Percentiles rank a stretch among this genome's conserved stretches.
These are phyloP conservation scores for Phrynocephalus forsythii DNA, from an alignment of 2,797 vertebrate species.

Conservation along the genomic window DNA sequence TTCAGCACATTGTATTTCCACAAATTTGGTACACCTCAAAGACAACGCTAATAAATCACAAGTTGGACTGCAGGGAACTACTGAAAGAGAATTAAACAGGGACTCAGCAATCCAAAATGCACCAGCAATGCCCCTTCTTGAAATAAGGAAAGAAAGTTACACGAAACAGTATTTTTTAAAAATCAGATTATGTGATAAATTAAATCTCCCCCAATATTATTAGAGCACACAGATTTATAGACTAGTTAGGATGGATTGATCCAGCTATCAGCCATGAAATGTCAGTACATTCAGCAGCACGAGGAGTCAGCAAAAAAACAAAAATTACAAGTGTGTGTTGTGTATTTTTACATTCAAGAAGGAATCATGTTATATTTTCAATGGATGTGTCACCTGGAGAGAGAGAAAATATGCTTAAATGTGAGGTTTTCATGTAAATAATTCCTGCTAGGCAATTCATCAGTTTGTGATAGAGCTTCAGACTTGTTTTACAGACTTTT, in stretches of 20 bases:
- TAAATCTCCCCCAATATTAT: conserved; percentile 39
- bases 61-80: conserved; percentile 52
- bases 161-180: conserved; percentile 56
- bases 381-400: conserved; percentile 73
- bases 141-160: conserved; percentile 64
- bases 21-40: conserved; percentile 56
- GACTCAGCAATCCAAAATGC: conserved; percentile 35
- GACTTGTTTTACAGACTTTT: conserved; percentile 10
- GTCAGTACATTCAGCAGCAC: conserved; percentile 71
- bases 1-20: conserved; percentile 45
- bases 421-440: conserved; percentile 76
- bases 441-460: conserved; percentile 74
- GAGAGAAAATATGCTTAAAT: conserved; percentile 78
- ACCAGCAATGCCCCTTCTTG: conserved; percentile 26
- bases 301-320: conserved; percentile 69
- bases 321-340: conserved; percentile 19
- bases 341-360: conserved; percentile 73
- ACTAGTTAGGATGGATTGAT: conserved; percentile 65
- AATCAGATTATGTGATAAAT: conserved; percentile 71
- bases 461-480: conserved; percentile 21
- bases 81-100: conserved; percentile 29
- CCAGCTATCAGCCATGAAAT: conserved; percentile 45
- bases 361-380: conserved; percentile 76
- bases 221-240: conserved; percentile 67
- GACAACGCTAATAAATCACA: conserved; percentile 61